Evolutionary conservation across 2,797 vertebrate species (phyloP).

Genomic region (Loris lydekkerianus): DNA sequence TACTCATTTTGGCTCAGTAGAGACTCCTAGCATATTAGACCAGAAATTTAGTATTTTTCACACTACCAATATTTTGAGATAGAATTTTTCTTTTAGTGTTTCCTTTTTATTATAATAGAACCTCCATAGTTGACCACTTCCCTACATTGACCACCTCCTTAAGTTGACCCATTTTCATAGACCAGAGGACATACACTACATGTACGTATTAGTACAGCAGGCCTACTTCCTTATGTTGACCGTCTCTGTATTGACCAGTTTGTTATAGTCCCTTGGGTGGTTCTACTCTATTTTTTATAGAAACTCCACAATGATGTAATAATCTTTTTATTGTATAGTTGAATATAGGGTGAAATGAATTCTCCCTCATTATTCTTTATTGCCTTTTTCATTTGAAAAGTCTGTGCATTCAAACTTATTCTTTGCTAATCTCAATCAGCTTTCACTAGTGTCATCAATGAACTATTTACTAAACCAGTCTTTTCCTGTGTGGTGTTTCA

Average conservation of each 20-base stretch:
- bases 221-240: too few species aligned
- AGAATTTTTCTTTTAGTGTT: conserved; percentile 29
- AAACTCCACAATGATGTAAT: background rate
- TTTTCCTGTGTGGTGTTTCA: conserved; percentile 21
- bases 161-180: too few species aligned
- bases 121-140: too few species aligned
- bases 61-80: background rate
- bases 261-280: too few species aligned
- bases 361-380: background rate
- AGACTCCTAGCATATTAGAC: background rate
- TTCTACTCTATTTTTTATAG: background rate
- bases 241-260: too few species aligned
- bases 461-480: background rate
- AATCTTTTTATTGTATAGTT: background rate
- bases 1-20: conserved; percentile 25
- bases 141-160: too few species aligned
- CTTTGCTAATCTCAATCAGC: background rate
- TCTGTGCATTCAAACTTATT: background rate
- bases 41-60: conserved; percentile 18
- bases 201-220: too few species aligned
- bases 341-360: background rate
- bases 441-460: background rate
- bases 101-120: background rate
- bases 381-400: background rate
- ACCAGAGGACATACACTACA: too few species aligned